These are phyloP conservation scores for Valencia hispanica DNA, from an alignment of 2,797 vertebrate genomes.

Conservation along the genomic window DNA sequence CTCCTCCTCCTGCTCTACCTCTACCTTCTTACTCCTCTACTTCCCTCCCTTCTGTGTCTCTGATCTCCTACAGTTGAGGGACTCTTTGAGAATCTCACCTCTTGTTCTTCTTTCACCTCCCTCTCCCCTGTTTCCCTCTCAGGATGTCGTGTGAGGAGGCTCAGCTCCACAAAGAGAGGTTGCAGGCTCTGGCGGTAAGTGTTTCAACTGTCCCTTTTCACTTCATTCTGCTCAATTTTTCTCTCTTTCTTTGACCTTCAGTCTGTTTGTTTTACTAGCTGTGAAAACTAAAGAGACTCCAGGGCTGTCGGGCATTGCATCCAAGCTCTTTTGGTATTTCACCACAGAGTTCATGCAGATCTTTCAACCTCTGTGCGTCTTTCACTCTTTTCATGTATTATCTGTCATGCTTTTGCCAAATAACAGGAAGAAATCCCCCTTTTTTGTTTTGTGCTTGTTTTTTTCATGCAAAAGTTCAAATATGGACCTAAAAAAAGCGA, in stretches of 20 bases:
- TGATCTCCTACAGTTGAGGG: conserved; percentile 43
- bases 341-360: conserved; percentile 19
- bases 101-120: conserved; percentile 62
- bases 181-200: conserved; percentile 97
- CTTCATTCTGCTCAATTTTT: neutral
- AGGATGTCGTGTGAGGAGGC: conserved; percentile 99
- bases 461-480: conserved; percentile 20
- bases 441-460: neutral
- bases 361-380: conserved; percentile 5
- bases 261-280: conserved; percentile 19
- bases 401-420: conserved; percentile 7
- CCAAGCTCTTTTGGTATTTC: conserved; percentile 23
- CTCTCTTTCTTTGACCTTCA: conserved; percentile 16
- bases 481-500: conserved; percentile 11
- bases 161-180: conserved; percentile 96
- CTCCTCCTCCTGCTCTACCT: conserved; percentile 10
- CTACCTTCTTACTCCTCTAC: conserved; percentile 32
- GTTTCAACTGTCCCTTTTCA: conserved; percentile 30
- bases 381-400: neutral
- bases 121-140: conserved; percentile 76
- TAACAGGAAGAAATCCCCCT: neutral
- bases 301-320: neutral
- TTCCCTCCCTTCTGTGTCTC: conserved; percentile 23
- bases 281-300: neutral
- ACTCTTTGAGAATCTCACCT: conserved; percentile 59